phyloP scores from a whole-genome alignment of 2,113 vertebrate species.

The Harpagus bidentatus region DNA sequence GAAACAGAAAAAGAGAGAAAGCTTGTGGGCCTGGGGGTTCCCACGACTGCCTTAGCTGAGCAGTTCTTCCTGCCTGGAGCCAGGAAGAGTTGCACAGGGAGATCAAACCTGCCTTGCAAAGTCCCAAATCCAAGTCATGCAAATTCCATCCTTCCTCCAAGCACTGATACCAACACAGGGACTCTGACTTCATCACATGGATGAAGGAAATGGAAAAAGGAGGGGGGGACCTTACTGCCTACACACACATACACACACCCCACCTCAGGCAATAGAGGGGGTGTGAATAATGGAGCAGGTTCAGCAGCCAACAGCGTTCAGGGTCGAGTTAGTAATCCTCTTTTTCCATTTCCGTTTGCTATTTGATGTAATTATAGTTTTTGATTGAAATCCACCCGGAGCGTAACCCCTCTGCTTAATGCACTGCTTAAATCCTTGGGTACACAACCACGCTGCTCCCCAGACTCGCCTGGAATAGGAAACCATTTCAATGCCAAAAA shows the following conservation, averaged over 20 bases:
- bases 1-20: background rate
- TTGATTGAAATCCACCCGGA: slow-evolving; percentile 66
- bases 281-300: slow-evolving; percentile 51
- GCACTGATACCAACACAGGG: slow-evolving; percentile 27
- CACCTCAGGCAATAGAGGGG: slow-evolving; percentile 48
- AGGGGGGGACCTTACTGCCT: slow-evolving; percentile 18
- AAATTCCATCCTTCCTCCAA: slow-evolving; percentile 45
- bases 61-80: background rate
- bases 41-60: slow-evolving; percentile 6
- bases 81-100: background rate
- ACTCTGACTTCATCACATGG: slow-evolving; percentile 47
- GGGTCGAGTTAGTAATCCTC: slow-evolving; percentile 58
- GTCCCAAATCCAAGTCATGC: slow-evolving; percentile 42
- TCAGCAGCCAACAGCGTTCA: slow-evolving; percentile 43
- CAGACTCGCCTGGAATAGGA: slow-evolving; percentile 37
- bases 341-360: slow-evolving; percentile 71
- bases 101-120: slow-evolving; percentile 49
- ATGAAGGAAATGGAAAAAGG: slow-evolving; percentile 45
- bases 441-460: slow-evolving; percentile 19
- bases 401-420: slow-evolving; percentile 59
- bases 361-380: slow-evolving; percentile 75
- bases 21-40: background rate
- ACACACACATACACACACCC: slow-evolving; percentile 19
- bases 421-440: slow-evolving; percentile 62
- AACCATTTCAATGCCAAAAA: slow-evolving; percentile 56